phyloP scores from a whole-genome alignment of 2,888 invertebrate species.

The Schizotus pectinicornis region DNA sequence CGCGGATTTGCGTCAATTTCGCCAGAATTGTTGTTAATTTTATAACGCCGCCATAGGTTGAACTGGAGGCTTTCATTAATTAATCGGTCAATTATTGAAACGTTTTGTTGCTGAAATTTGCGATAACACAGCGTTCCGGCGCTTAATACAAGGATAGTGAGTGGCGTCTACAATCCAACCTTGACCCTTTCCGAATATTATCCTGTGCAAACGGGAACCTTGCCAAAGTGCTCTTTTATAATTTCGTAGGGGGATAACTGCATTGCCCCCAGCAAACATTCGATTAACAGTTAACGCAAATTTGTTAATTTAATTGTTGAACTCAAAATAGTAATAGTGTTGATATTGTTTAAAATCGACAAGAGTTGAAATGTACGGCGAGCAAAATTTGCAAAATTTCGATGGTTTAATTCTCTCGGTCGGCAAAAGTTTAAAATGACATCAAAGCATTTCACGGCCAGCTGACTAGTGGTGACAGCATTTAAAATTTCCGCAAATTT shows the following conservation, averaged over 20 bases:
- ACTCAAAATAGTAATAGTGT: too few relatives aligned
- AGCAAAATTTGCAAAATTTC: too few relatives aligned
- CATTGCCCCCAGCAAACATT: conserved; percentile 4
- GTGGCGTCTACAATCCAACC: conserved; percentile 3
- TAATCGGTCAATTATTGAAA: too few relatives aligned
- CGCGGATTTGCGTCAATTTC: too few relatives aligned
- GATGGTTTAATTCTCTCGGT: too few relatives aligned
- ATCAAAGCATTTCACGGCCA: too few relatives aligned
- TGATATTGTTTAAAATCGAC: too few relatives aligned
- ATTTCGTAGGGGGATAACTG: neutral
- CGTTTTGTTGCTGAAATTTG: neutral
- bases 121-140: conserved; percentile 12
- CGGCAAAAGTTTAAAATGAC: too few relatives aligned
- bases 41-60: too few relatives aligned
- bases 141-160: conserved; percentile 11
- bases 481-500: neutral
- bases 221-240: conserved; percentile 16
- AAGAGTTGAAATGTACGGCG: too few relatives aligned
- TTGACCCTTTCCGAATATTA: conserved; percentile 19
- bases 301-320: neutral
- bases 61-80: too few relatives aligned
- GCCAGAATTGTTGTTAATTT: too few relatives aligned
- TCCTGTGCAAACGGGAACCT: conserved; percentile 20
- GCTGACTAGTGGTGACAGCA: neutral
- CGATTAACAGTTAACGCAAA: conserved; percentile 9